A percentile compares a stretch with the other conserved stretches of the same genome.
Conservation (phyloP, 2,113 vertebrate species). For the Vulpes lagopus region DNA sequence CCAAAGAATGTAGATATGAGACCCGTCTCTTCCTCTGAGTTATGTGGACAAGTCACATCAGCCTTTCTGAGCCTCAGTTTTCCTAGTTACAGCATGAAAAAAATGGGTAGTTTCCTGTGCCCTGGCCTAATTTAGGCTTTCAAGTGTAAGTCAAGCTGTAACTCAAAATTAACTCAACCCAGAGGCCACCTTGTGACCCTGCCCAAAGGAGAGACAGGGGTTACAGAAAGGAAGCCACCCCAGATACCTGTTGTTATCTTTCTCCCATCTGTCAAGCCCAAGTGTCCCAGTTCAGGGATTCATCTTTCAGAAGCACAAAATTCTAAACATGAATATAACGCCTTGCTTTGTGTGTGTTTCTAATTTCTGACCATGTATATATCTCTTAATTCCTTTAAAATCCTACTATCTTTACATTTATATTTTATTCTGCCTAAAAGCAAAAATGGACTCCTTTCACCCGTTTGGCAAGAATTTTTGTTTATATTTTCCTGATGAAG, state of each 20-base stretch:
- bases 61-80: neutral
- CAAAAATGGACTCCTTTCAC: neutral
- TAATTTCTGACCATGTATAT: neutral
- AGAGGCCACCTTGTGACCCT: neutral
- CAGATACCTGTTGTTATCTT: neutral
- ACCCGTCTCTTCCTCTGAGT: neutral
- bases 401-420: neutral
- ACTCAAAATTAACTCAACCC: neutral
- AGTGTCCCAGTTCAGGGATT: neutral
- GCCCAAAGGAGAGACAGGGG: neutral
- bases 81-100: neutral
- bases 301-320: conserved; percentile 23
- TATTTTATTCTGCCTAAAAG: conserved; percentile 35
- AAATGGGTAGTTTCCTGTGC: neutral
- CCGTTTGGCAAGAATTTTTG: neutral
- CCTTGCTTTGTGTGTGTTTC: neutral
- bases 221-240: neutral
- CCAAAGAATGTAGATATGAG: neutral
- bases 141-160: neutral
- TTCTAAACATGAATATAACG: neutral
- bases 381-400: conserved; percentile 25
- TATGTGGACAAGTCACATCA: neutral
- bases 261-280: neutral
- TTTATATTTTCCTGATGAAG: conserved; percentile 26
- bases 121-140: conserved; percentile 1